Conservation (phyloP, 1,140 invertebrate genomes). For the Venturia canescens region DNA sequence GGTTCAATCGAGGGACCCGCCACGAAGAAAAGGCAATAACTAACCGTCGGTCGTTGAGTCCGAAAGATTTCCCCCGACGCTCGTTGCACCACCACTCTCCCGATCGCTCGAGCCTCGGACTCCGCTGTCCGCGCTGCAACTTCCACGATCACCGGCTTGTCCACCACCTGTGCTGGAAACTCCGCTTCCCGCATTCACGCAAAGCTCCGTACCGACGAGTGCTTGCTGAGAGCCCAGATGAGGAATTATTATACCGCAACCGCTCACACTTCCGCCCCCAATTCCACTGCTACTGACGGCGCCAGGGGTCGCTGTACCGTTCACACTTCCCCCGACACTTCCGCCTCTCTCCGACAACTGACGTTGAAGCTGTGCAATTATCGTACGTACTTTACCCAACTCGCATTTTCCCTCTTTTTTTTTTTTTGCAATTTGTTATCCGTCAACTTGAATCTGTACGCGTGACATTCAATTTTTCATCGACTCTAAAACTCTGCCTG, state of each 20-base stretch:
- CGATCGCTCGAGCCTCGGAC: slow-evolving; percentile 89
- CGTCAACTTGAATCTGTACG: too few relatives aligned
- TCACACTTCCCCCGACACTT: slow-evolving; percentile 77
- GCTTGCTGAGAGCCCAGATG: slow-evolving; percentile 69
- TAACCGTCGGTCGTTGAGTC: slow-evolving; percentile 87
- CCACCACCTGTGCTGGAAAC: slow-evolving; percentile 72
- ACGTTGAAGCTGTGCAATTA: slow-evolving; percentile 73
- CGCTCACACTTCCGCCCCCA: slow-evolving; percentile 78
- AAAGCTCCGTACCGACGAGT: slow-evolving; percentile 68
- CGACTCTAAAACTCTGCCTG: too few relatives aligned
- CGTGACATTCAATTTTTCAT: too few relatives aligned
- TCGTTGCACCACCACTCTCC: slow-evolving; percentile 84
- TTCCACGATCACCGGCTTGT: slow-evolving; percentile 85
- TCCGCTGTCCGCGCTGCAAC: slow-evolving; percentile 92
- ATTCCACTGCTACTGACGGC: slow-evolving; percentile 75
- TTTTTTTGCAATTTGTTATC: slow-evolving; percentile 3
- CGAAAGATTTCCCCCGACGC: slow-evolving; percentile 85
- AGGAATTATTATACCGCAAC: slow-evolving; percentile 73
- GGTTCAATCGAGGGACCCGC: background rate
- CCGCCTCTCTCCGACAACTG: slow-evolving; percentile 76
- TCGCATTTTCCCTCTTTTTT: background rate
- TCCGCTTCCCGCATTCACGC: slow-evolving; percentile 59
- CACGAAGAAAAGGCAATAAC: slow-evolving; percentile 35
- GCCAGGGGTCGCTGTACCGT: slow-evolving; percentile 81
- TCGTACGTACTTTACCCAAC: slow-evolving; percentile 24